Percentiles rank a stretch among this genome's conserved stretches.
These are phyloP conservation scores for Nymphalis c-album DNA, from an alignment of 2,888 invertebrate species.

Conservation along the genomic window DNA sequence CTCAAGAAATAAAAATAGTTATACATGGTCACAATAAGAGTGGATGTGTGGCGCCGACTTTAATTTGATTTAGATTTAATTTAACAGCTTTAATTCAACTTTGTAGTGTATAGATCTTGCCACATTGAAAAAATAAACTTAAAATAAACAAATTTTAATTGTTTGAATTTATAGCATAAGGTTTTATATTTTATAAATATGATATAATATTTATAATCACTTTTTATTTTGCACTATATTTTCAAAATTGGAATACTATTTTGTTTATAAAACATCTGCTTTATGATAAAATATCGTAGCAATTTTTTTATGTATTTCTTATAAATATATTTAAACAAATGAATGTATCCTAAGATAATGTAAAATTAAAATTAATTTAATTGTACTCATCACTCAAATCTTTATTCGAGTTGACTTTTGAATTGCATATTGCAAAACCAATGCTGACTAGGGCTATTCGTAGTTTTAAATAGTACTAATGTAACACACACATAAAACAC, in stretches of 20 bases:
- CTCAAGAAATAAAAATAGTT: background rate
- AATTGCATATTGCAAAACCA: no score
- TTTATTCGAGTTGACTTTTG: no score
- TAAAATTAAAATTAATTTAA: no score
- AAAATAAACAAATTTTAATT: conserved; percentile 3
- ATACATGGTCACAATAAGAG: background rate
- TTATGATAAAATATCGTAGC: no score
- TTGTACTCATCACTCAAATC: no score
- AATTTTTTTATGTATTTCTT: no score
- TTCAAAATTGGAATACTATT: background rate
- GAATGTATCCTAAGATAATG: no score
- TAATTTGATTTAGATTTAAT: conserved; percentile 18
- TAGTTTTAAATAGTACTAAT: no score
- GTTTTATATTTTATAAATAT: conserved; percentile 14
- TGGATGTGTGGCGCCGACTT: background rate
- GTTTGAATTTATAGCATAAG: conserved; percentile 17
- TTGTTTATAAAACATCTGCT: background rate
- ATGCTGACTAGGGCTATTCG: no score
- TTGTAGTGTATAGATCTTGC: conserved; percentile 37
- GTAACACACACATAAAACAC: no score
- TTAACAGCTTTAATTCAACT: conserved; percentile 38
- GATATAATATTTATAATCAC: conserved; percentile 32
- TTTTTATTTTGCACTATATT: conserved; percentile 41
- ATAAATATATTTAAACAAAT: no score
- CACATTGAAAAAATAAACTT: conserved; percentile 18